Base-by-base conservation (phyloP, 2,113 vertebrate species). In the Melanotaenia duboulayi region DNA sequence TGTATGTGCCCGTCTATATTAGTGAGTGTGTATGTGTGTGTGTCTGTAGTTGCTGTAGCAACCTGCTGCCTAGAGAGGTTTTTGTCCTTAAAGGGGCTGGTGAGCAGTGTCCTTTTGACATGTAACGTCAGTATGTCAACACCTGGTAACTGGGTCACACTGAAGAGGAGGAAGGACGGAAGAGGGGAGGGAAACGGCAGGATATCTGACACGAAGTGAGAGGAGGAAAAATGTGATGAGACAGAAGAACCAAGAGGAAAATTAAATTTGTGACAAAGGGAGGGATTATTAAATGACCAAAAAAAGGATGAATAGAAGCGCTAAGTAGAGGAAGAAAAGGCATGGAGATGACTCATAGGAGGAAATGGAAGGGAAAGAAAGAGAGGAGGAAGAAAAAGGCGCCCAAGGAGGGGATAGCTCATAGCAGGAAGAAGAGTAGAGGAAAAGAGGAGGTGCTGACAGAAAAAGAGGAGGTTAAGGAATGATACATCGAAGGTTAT, bases 41-140 rank as follows among this genome's bases (percentile, higher is more conserved):
- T 61, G 22, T 65, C 50, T 23, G 24, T 37, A 42, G 79, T 82
- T 65, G 25, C 84, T 58, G 39, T 71, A 80, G 35, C 71, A 59
- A 84, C 84, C 65, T 50, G 70, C 65, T 77, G 58, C 39, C 22
- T 48, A 44, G 3, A 55, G 46, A 37, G 58, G 35, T 55, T 48
- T 17, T 7, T 4, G 17, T 69, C n/a, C 54, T 57, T 51, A 68
- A 71, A 71, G 17, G 64, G 46, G 35, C 59, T 1, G 20, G 28
- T 22, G 49, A 64, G 16, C 22, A 0, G 14, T 11, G 20, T 20
- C 20, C 0, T 52, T 57, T 39, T 70, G 32, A 24, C 50, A 49
- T 40, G 2, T 24, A 40, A 1, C 54, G 3, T 67, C 54, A 28
- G 20, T 1, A n/a, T 59, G 59, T 65, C 59, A 69, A 25, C 63